phyloP scores from a whole-genome alignment of 1,140 invertebrate genomes.

The Dinoponera quadriceps region DNA sequence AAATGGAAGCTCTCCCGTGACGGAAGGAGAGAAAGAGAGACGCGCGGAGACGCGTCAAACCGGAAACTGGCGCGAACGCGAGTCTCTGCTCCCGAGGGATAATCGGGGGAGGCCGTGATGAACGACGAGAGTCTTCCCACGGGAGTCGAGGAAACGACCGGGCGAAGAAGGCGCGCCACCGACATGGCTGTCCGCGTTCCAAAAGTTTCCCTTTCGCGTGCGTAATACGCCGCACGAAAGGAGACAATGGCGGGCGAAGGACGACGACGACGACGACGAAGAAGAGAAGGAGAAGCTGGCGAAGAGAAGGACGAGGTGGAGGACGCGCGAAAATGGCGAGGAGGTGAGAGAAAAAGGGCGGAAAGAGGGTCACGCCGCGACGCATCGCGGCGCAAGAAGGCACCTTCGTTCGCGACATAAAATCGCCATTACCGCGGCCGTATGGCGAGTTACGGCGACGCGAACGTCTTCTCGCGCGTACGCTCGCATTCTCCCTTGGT shows the following conservation, averaged over 20 bases:
- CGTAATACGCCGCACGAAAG: constrained; percentile 67
- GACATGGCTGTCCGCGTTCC: constrained; percentile 54
- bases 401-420: constrained; percentile 78
- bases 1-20: background rate
- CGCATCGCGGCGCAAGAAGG: constrained; percentile 54
- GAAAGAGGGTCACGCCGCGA: constrained; percentile 61
- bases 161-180: constrained; percentile 25
- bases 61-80: constrained; percentile 51
- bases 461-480: constrained; percentile 43
- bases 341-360: background rate
- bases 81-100: constrained; percentile 68
- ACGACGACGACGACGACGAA: background rate
- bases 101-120: constrained; percentile 73
- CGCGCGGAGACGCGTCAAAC: constrained; percentile 13
- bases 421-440: constrained; percentile 80
- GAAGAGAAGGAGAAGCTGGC: background rate
- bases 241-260: constrained; percentile 1
- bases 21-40: background rate
- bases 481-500: too few species aligned
- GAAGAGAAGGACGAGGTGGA: background rate
- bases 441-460: constrained; percentile 77
- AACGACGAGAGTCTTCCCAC: constrained; percentile 67
- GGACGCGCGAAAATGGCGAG: constrained; percentile 37
- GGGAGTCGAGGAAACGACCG: constrained; percentile 57
- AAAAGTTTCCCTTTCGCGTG: constrained; percentile 71